phyloP scores from a whole-genome alignment of 2,888 invertebrate species.

The Rhopalosiphum nymphaeae region DNA sequence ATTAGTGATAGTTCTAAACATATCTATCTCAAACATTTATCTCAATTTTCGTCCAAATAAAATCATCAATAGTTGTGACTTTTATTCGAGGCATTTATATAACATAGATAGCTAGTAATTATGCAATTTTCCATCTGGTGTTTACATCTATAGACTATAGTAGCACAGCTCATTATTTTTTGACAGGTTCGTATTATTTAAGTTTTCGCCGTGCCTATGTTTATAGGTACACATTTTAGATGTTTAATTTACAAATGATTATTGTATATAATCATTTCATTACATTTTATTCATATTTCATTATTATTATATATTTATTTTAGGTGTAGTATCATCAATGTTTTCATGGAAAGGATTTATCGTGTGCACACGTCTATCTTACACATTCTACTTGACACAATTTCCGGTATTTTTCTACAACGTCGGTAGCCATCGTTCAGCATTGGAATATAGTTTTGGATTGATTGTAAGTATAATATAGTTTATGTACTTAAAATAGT shows the following conservation, averaged over 20 bases:
- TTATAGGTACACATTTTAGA: background rate
- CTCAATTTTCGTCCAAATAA: background rate
- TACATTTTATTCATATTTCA: background rate
- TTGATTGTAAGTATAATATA: conserved; percentile 38
- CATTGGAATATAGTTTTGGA: conserved; percentile 52
- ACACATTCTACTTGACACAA: conserved; percentile 76
- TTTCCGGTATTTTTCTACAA: conserved; percentile 78
- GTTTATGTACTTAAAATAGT: background rate
- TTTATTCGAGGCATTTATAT: background rate
- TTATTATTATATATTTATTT: conserved; percentile 50
- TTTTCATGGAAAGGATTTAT: conserved; percentile 74
- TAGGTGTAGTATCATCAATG: conserved; percentile 72
- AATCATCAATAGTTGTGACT: background rate
- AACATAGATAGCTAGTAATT: background rate
- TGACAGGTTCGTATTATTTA: background rate
- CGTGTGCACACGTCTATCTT: conserved; percentile 76
- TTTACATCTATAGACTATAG: background rate
- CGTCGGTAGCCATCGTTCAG: conserved; percentile 71
- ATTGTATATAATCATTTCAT: background rate
- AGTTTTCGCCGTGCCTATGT: background rate
- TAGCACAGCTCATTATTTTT: background rate
- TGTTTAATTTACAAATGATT: background rate
- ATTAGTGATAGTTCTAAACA: background rate
- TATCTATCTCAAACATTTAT: background rate
- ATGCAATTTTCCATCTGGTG: background rate